phyloP scores from a whole-genome alignment of 2,797 vertebrate species.

The Phyllotis vaccarum region DNA sequence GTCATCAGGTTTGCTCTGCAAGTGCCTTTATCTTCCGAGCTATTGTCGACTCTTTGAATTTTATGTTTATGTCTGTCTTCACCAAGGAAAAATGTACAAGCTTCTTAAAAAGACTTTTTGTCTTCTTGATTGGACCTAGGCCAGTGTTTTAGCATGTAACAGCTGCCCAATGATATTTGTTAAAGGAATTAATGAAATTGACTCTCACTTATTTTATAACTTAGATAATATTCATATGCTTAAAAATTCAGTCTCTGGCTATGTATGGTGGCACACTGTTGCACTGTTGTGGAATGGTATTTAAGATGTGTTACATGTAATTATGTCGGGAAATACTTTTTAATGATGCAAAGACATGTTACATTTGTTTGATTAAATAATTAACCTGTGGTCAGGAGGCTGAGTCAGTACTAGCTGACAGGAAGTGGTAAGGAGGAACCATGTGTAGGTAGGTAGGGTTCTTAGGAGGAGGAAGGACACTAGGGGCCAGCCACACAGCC shows the following conservation, averaged over 20 bases:
- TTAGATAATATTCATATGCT: background rate
- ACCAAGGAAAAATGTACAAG: background rate
- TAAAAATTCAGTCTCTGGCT: background rate
- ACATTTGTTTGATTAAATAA: no score
- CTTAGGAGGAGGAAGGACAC: no score
- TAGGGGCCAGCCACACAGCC: no score
- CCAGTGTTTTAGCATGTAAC: background rate
- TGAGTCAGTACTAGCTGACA: no score
- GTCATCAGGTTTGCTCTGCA: no score
- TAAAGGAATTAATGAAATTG: slow-evolving; percentile 20
- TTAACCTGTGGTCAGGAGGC: no score
- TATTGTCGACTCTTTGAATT: background rate
- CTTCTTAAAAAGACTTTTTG: background rate
- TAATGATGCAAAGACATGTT: no score
- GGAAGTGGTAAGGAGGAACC: no score
- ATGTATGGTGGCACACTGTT: background rate
- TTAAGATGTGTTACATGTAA: no score
- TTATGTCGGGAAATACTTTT: no score
- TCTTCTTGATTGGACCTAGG: background rate
- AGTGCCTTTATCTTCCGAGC: background rate
- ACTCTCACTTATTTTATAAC: slow-evolving; percentile 24
- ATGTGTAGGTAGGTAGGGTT: no score
- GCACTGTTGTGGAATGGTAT: background rate
- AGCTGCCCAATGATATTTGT: background rate
- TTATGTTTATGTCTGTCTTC: slow-evolving; percentile 15